phyloP scores from a whole-genome alignment of 2,113 vertebrate genomes.

The Tichodroma muraria region DNA sequence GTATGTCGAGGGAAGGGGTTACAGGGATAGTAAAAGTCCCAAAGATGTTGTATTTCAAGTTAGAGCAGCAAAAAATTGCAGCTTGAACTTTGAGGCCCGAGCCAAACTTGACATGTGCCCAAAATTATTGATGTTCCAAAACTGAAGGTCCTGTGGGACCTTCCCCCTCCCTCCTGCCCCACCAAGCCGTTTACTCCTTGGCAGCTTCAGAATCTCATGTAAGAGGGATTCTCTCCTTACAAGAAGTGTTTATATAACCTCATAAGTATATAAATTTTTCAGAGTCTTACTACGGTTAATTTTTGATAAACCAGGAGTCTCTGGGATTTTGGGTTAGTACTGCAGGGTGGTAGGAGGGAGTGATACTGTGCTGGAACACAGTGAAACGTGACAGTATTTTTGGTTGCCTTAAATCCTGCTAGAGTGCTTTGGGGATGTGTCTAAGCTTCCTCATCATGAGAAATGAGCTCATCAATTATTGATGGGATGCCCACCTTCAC shows the following conservation, averaged over 20 bases:
- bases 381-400: rapidly evolving
- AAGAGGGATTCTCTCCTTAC: neutral
- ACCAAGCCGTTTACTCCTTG: neutral
- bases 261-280: neutral
- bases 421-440: neutral
- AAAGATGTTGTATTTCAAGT: neutral
- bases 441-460: neutral
- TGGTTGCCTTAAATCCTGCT: neutral
- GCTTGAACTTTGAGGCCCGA: neutral
- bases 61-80: neutral
- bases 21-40: neutral
- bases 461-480: neutral
- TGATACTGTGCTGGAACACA: neutral
- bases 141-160: neutral
- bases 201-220: neutral
- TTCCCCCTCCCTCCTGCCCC: neutral
- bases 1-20: neutral
- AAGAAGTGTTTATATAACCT: neutral
- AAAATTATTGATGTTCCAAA: neutral
- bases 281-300: neutral
- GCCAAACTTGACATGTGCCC: neutral
- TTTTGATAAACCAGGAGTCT: neutral
- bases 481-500: neutral
- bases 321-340: neutral
- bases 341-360: neutral